Conservation (phyloP, 2,113 vertebrate genomes). For the Symphodus melops region DNA sequence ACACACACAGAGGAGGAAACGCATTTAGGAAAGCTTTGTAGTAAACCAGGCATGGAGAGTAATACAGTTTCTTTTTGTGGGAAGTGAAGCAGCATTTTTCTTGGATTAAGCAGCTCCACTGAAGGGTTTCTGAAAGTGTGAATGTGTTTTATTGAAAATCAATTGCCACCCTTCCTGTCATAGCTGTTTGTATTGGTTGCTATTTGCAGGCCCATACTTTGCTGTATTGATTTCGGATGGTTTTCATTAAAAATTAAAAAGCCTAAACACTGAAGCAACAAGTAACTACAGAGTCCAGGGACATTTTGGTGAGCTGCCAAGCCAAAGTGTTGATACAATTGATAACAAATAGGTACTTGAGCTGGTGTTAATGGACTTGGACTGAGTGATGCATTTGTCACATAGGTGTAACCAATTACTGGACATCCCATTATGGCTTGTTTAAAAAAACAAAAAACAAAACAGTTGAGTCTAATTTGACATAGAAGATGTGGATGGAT, state of each 20-base stretch:
- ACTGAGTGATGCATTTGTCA: constrained; percentile 8
- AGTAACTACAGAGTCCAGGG: background rate
- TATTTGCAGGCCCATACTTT: constrained; percentile 21
- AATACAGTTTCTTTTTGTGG: constrained; percentile 42
- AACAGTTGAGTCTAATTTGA: background rate
- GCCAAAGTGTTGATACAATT: background rate
- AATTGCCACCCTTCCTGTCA: constrained; percentile 25
- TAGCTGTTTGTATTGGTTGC: constrained; percentile 15
- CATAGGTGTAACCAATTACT: background rate
- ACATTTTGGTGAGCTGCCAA: background rate
- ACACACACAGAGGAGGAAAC: background rate
- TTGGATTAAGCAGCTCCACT: constrained; percentile 24
- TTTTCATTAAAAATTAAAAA: constrained; percentile 39
- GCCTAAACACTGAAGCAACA: constrained; percentile 1
- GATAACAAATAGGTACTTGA: background rate
- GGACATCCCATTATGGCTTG: background rate
- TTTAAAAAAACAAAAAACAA: constrained; percentile 6
- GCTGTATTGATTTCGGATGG: constrained; percentile 41
- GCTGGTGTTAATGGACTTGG: constrained; percentile 8
- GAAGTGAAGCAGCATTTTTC: constrained; percentile 20
- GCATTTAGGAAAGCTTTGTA: constrained; percentile 28
- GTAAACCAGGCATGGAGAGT: constrained; percentile 43
- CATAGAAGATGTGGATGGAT: background rate
- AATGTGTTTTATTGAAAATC: constrained; percentile 56
- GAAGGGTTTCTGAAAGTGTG: constrained; percentile 27